phyloP scores from a whole-genome alignment of 2,797 vertebrate species.

The Lateolabrax maculatus region DNA sequence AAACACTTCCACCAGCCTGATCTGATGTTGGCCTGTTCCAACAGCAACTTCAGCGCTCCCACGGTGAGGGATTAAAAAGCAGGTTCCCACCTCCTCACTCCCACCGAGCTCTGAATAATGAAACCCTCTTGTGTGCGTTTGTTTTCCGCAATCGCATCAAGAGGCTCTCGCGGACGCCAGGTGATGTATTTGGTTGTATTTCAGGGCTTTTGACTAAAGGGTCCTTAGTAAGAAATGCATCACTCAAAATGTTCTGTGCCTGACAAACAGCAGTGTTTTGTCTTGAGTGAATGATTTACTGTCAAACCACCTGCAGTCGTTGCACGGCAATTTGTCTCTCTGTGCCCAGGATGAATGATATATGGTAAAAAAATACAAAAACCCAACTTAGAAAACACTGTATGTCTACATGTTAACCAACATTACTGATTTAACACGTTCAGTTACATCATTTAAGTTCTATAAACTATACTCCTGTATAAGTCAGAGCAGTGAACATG shows the following conservation, averaged over 20 bases:
- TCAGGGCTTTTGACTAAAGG: slow-evolving; percentile 27
- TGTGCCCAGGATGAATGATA: background rate
- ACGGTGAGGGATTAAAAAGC: slow-evolving; percentile 25
- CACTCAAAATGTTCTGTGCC: background rate
- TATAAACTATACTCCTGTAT: background rate
- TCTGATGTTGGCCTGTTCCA: background rate
- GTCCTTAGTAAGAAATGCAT: slow-evolving; percentile 14
- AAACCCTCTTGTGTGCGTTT: slow-evolving; percentile 28
- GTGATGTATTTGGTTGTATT: slow-evolving; percentile 35
- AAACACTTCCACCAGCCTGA: background rate
- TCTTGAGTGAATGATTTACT: slow-evolving; percentile 40
- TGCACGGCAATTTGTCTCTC: slow-evolving; percentile 2
- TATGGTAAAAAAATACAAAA: background rate
- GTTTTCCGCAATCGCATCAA: slow-evolving; percentile 7
- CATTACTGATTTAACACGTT: background rate
- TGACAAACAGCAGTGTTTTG: slow-evolving; percentile 48
- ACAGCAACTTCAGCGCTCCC: slow-evolving; percentile 16
- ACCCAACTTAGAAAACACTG: background rate
- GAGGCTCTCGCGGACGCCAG: background rate
- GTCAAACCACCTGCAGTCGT: slow-evolving; percentile 7
- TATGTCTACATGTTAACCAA: background rate
- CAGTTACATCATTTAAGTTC: background rate
- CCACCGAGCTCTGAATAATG: slow-evolving; percentile 42
- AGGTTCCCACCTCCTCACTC: slow-evolving; percentile 12
- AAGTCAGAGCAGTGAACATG: background rate